Conservation (phyloP, 2,888 invertebrate genomes). For the Meghimatium bilineatum region DNA sequence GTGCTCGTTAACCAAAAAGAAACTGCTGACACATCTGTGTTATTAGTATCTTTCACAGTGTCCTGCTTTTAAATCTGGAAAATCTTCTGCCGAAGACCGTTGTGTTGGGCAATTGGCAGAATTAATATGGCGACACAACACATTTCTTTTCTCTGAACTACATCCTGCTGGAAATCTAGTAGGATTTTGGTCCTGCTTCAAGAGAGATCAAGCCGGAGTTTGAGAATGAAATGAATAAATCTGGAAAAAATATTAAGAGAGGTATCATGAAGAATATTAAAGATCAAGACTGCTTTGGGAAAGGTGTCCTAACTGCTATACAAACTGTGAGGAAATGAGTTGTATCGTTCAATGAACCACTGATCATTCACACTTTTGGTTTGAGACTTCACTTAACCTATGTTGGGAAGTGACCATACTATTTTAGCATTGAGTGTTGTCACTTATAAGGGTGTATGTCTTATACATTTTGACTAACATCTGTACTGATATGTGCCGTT, state of each 20-base stretch:
- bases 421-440: neutral
- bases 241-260: slow-evolving; percentile 25
- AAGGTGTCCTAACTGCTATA: slow-evolving; percentile 31
- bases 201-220: no score
- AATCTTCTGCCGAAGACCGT: no score
- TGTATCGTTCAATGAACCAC: neutral
- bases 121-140: no score
- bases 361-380: no score
- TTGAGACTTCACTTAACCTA: neutral
- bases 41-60: neutral
- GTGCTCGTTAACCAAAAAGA: no score
- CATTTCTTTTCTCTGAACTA: no score
- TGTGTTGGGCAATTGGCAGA: no score
- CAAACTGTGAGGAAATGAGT: slow-evolving; percentile 30
- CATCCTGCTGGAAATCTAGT: no score
- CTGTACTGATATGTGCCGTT: neutral
- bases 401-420: neutral
- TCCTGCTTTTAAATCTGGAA: slow-evolving; percentile 12
- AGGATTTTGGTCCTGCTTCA: no score
- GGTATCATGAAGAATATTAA: slow-evolving; percentile 35
- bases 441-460: neutral
- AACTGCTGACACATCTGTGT: neutral
- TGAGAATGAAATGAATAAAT: no score
- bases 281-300: slow-evolving; percentile 28
- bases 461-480: neutral